Conservation (phyloP, 2,888 invertebrate genomes). For the Diogma glabrata region DNA sequence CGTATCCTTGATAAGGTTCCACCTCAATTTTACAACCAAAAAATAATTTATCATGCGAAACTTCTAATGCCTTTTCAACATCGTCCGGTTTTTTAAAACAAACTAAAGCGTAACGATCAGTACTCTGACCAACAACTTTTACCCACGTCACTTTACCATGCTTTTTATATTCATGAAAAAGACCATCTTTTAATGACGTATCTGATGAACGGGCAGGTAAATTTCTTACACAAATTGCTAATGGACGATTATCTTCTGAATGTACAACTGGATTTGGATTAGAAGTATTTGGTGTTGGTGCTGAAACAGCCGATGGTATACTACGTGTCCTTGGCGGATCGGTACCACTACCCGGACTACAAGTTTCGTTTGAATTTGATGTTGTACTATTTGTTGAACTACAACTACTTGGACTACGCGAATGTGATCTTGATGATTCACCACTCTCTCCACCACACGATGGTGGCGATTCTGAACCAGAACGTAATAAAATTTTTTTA, state of each 20-base stretch:
- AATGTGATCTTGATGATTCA: constrained; percentile 43
- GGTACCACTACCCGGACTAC: constrained; percentile 33
- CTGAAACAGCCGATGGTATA: constrained; percentile 35
- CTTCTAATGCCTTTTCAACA: constrained; percentile 90
- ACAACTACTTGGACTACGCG: constrained; percentile 38
- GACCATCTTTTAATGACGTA: constrained; percentile 91
- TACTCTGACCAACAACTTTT: constrained; percentile 82
- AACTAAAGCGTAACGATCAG: constrained; percentile 85
- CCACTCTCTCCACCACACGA: constrained; percentile 38
- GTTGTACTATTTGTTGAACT: constrained; percentile 36
- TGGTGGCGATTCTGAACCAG: constrained; percentile 39
- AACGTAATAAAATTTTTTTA: constrained; percentile 26
- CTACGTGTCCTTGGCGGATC: constrained; percentile 34
- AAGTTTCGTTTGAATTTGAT: constrained; percentile 35
- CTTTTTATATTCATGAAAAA: constrained; percentile 98
- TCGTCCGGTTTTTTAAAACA: constrained; percentile 97
- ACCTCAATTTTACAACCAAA: constrained; percentile 97
- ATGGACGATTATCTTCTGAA: constrained; percentile 51
- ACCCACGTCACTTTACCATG: constrained; percentile 96
- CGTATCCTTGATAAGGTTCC: constrained; percentile 83
- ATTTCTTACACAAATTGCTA: constrained; percentile 85
- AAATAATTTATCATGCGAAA: constrained; percentile 91
- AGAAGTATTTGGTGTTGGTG: constrained; percentile 13
- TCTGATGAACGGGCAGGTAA: constrained; percentile 82
- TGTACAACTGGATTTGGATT: constrained; percentile 35